Base-by-base conservation (phyloP, 2,888 invertebrate genomes). In the Apotomis betuletana region DNA sequence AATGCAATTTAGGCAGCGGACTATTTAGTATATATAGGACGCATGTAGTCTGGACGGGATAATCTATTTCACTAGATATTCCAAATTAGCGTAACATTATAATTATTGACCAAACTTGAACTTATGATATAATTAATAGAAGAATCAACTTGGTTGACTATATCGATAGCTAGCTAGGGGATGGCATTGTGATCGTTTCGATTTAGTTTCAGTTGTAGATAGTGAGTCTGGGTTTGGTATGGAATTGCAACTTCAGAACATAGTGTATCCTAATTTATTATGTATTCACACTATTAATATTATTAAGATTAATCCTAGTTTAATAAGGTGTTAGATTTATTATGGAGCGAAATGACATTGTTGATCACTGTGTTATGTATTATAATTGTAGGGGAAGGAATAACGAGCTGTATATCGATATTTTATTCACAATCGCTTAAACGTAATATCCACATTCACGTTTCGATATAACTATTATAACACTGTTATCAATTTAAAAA, bases 21-120 rank as follows among this genome's bases (percentile, higher is more conserved):
- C 27, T 8, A 44, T 44, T 13, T 44, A n/a, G 41, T 2, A 27
- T 41, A 55, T 51, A 63, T 46, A 46, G 49, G 15, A 10, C 15
- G 55, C 55, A 9, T 15, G 52, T 41, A 65, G 9, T 27, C 9
- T 27, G 27, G n/a, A 46, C 5, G 55, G n/a, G n/a, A 46, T 36
- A n/a, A 36, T 9, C 55, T 65, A 10, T 49, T 49, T 3, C 49
- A 6, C 49, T 49, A 49, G 49, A 10, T 49, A 49, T 49, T 57
- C 44, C 27, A 27, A 44, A 65, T 64, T 65, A 57, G 65, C 12
- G 9, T 57, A 65, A 46, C 44, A 13, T 12, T 54, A 79, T 78
- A 74, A 81, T 81, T 81, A 81, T 82, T 80, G 89, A 89, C 87
- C 88, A 89, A 89, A 84, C 81, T 80, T 75, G 77, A 84, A 84